Evolutionary conservation across 2,113 vertebrate genomes (phyloP).

Genomic region (Fukomys damarensis): DNA sequence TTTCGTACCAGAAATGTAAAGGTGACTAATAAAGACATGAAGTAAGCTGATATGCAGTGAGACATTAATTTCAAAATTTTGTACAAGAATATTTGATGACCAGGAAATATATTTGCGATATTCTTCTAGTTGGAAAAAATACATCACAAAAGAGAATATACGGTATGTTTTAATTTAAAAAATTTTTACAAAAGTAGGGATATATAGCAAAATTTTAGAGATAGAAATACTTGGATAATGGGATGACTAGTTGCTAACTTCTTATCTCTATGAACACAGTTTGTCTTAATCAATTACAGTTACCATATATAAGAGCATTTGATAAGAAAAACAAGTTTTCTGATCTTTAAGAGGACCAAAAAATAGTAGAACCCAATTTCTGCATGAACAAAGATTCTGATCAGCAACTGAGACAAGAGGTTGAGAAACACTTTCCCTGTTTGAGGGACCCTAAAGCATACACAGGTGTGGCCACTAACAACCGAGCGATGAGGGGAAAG

Average conservation of each 20-base stretch:
- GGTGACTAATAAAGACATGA: not conserved
- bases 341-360: not conserved
- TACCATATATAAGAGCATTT: not conserved
- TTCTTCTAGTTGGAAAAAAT: not conserved
- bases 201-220: not conserved
- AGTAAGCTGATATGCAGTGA: not conserved
- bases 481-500: rapidly evolving
- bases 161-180: not conserved
- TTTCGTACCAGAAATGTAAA: not conserved
- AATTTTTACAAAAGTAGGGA: not conserved
- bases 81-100: not conserved
- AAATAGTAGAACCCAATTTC: conserved; percentile 1
- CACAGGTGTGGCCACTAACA: not conserved
- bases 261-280: not conserved
- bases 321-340: not conserved
- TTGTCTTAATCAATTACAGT: conserved; percentile 13
- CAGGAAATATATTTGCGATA: not conserved
- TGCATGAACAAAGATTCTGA: not conserved
- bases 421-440: not conserved
- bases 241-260: not conserved
- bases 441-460: not conserved
- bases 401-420: not conserved
- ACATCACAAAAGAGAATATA: not conserved
- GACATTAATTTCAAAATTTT: not conserved
- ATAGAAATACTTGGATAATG: not conserved